Percentiles rank a stretch among this genome's conserved stretches.
phyloP scores from a whole-genome alignment of 2,797 vertebrate genomes.

The Valencia hispanica region DNA sequence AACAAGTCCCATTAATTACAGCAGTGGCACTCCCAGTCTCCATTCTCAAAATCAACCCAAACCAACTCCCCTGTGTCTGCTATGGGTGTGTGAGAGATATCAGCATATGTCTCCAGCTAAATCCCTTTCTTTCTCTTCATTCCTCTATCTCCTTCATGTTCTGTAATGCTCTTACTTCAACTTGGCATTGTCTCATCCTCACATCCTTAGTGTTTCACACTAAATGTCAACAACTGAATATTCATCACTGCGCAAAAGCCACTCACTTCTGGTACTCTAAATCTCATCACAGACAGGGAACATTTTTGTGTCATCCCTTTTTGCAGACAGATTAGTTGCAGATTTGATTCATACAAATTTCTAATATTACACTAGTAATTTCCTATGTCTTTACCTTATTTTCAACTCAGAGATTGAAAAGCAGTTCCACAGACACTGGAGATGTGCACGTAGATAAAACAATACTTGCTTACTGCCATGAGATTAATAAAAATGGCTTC shows the following conservation, averaged over 20 bases:
- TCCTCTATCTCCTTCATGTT: slow-evolving; percentile 57
- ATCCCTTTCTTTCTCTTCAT: slow-evolving; percentile 45
- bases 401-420: slow-evolving; percentile 23
- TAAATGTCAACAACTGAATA: slow-evolving; percentile 83
- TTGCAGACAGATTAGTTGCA: slow-evolving; percentile 63
- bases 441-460: slow-evolving; percentile 2
- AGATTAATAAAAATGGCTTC: slow-evolving; percentile 7
- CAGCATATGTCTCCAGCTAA: slow-evolving; percentile 52
- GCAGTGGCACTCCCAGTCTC: slow-evolving; percentile 43
- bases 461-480: not conserved
- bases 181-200: slow-evolving; percentile 68
- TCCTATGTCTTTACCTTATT: slow-evolving; percentile 48
- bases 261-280: slow-evolving; percentile 52
- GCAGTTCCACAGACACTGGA: slow-evolving; percentile 11
- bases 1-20: slow-evolving; percentile 71
- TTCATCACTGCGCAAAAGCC: slow-evolving; percentile 69
- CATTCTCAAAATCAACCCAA: slow-evolving; percentile 53
- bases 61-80: slow-evolving; percentile 33
- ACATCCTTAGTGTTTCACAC: slow-evolving; percentile 54
- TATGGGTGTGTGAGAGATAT: slow-evolving; percentile 39
- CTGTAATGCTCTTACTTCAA: slow-evolving; percentile 65
- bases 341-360: slow-evolving; percentile 71
- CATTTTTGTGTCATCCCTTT: slow-evolving; percentile 25
- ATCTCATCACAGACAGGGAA: slow-evolving; percentile 53
- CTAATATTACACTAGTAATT: slow-evolving; percentile 64